Evolutionary conservation across 2,888 invertebrate genomes (phyloP).

Genomic region (Drosophila meridionalis): DNA sequence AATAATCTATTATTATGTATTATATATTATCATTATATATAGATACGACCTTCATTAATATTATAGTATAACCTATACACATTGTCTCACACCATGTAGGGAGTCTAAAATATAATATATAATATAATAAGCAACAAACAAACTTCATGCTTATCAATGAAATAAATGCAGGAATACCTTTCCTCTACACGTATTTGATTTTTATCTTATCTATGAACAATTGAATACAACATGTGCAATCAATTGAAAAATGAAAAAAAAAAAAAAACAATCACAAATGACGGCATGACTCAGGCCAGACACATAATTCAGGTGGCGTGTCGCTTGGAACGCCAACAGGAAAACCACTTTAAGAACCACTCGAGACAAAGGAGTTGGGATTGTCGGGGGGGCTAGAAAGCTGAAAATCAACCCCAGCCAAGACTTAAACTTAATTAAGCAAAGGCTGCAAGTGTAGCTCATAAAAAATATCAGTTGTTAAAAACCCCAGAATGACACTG

Average conservation of each 20-base stretch:
- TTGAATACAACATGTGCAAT: conserved; percentile 33
- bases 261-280: conserved; percentile 3
- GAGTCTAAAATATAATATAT: neutral
- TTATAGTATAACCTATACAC: neutral
- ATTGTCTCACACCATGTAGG: neutral
- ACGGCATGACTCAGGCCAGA: conserved; percentile 37
- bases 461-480: conserved; percentile 50
- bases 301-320: conserved; percentile 45
- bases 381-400: neutral
- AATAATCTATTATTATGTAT: neutral
- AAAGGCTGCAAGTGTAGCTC: conserved; percentile 37
- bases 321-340: conserved; percentile 23
- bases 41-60: neutral
- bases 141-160: conserved; percentile 8
- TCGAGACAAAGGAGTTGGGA: conserved; percentile 49
- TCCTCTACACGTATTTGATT: neutral
- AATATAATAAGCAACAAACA: neutral
- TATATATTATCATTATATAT: neutral
- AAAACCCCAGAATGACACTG: conserved; percentile 58
- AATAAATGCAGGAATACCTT: neutral
- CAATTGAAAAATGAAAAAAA: conserved; percentile 17
- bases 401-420: conserved; percentile 42
- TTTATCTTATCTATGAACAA: conserved; percentile 40
- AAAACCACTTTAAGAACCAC: conserved; percentile 55
- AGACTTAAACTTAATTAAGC: conserved; percentile 60